Percentiles rank a stretch among this genome's conserved stretches.
Conservation (phyloP, 2,888 invertebrate genomes). For the Ethmia dodecea region DNA sequence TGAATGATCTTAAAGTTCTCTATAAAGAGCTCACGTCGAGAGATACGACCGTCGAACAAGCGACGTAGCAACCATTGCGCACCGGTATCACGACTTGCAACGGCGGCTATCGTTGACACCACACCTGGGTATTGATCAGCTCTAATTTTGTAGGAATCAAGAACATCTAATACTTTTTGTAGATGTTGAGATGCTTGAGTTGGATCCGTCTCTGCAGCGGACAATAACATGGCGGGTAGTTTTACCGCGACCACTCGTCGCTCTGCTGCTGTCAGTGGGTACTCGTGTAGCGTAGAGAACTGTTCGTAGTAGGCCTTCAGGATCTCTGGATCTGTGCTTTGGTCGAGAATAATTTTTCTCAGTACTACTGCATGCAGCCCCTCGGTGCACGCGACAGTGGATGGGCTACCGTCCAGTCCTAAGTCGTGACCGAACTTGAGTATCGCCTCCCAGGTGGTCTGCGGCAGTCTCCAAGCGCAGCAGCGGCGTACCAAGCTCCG, state of each 20-base stretch:
- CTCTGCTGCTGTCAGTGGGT: conserved; percentile 34
- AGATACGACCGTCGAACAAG: conserved; percentile 33
- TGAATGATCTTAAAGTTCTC: conserved; percentile 34
- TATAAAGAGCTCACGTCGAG: conserved; percentile 35
- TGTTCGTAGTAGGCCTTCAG: conserved; percentile 30
- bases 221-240: conserved; percentile 26
- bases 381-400: conserved; percentile 39
- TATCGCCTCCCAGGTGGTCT: conserved; percentile 36
- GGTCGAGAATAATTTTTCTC: conserved; percentile 31
- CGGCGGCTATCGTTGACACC: conserved; percentile 26
- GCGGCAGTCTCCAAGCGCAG: conserved; percentile 42
- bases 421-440: conserved; percentile 40
- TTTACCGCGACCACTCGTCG: conserved; percentile 22
- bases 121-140: conserved; percentile 25
- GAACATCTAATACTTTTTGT: conserved; percentile 28
- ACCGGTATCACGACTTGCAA: conserved; percentile 22
- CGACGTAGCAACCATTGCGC: conserved; percentile 26
- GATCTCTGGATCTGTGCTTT: conserved; percentile 22
- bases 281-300: conserved; percentile 38
- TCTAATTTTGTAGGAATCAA: conserved; percentile 29
- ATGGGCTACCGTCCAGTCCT: conserved; percentile 41
- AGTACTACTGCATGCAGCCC: conserved; percentile 50
- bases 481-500: conserved; percentile 52
- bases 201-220: conserved; percentile 16
- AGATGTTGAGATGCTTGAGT: conserved; percentile 18